Conservation (phyloP, 2,797 vertebrate species). For the Danio jaintianensis region DNA sequence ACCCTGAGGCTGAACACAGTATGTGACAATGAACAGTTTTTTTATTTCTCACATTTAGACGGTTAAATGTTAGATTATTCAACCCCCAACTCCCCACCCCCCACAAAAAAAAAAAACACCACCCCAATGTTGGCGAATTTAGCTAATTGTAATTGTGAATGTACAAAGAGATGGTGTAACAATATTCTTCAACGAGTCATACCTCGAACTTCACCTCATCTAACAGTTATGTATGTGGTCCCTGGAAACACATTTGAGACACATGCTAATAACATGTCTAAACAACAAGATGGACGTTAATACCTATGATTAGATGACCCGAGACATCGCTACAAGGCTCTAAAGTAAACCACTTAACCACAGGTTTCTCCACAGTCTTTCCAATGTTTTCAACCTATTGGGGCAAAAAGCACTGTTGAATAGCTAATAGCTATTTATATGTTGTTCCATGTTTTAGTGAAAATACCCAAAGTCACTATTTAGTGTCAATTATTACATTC, state of each 20-base stretch:
- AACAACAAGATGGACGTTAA: conserved; percentile 7
- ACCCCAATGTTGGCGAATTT: too few species aligned
- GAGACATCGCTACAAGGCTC: not conserved
- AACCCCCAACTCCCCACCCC: too few species aligned
- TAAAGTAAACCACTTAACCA: conserved; percentile 13
- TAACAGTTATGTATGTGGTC: not conserved
- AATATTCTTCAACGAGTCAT: not conserved
- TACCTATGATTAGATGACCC: not conserved
- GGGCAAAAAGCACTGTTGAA: not conserved
- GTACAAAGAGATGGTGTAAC: too few species aligned
- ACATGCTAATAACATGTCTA: not conserved
- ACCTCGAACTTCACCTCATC: not conserved
- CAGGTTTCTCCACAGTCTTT: conserved; percentile 2
- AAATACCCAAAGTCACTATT: not conserved
- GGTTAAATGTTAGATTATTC: too few species aligned
- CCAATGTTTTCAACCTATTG: not conserved
- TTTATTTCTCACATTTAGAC: not conserved
- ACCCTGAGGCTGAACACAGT: not conserved
- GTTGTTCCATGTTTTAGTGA: conserved; percentile 3
- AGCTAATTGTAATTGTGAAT: too few species aligned
- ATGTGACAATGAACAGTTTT: not conserved
- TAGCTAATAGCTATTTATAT: not conserved
- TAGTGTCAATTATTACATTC: too few species aligned
- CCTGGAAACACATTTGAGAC: not conserved
- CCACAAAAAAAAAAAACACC: too few species aligned